Conservation (phyloP, 2,888 invertebrate species). For the Thymelicus acteon region DNA sequence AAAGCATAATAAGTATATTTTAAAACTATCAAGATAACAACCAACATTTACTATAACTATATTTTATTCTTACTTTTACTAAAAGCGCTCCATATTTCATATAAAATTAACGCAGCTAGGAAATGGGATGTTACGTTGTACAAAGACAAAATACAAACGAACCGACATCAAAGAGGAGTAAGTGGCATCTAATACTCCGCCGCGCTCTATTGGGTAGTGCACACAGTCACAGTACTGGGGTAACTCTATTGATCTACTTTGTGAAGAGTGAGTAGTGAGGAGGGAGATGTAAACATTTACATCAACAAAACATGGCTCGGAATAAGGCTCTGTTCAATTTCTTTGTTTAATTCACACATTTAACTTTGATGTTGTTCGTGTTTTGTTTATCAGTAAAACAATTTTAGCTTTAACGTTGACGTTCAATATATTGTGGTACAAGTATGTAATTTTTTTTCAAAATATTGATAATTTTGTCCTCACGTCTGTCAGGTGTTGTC, state of each 20-base stretch:
- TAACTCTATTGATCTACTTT: slow-evolving; percentile 15
- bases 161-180: slow-evolving; percentile 23
- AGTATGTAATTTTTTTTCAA: no score
- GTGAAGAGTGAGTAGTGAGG: not conserved
- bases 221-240: not conserved
- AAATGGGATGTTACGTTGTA: not conserved
- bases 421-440: no score
- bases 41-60: no score
- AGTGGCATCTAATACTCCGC: slow-evolving; percentile 19
- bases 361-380: not conserved
- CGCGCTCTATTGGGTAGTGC: slow-evolving; percentile 12
- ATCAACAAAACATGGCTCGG: not conserved
- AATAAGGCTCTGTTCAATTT: not conserved
- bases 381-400: not conserved
- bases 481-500: no score
- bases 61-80: no score
- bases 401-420: no score
- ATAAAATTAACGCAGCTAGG: no score
- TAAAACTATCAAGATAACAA: no score
- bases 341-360: not conserved
- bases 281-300: not conserved
- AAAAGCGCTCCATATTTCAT: no score
- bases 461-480: no score
- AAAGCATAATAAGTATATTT: no score
- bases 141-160: slow-evolving; percentile 18